Percentiles rank a stretch among this genome's conserved stretches.
Evolutionary conservation across 2,113 vertebrate species (phyloP).

Genomic region (Amphilophus citrinellus): DNA sequence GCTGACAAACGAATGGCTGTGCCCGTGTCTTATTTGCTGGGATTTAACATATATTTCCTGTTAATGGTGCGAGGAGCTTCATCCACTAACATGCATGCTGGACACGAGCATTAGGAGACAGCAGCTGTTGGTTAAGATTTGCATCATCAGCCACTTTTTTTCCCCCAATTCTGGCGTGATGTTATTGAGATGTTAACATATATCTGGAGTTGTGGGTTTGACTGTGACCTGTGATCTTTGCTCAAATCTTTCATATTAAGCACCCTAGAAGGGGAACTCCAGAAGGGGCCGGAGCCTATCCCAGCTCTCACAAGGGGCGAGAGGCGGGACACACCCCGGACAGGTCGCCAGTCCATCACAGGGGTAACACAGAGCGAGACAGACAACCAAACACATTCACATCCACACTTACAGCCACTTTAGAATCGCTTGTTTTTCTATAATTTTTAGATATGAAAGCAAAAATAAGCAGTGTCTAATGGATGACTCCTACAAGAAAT

Average conservation of each 20-base stretch:
- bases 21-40: slow-evolving; percentile 32
- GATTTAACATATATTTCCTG: slow-evolving; percentile 66
- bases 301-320: not conserved
- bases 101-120: not conserved
- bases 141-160: not conserved
- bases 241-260: not conserved
- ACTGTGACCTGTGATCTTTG: slow-evolving; percentile 17
- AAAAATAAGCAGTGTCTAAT: not conserved
- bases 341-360: not conserved
- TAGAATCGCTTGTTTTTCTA: not conserved
- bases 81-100: slow-evolving; percentile 9
- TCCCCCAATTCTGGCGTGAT: not conserved
- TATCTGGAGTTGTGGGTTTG: slow-evolving; percentile 6
- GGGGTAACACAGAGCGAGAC: not conserved
- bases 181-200: slow-evolving; percentile 17
- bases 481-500: not conserved
- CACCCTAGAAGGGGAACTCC: not conserved
- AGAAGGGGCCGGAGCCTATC: not conserved
- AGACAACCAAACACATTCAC: not conserved
- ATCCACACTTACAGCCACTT: not conserved
- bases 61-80: slow-evolving; percentile 32
- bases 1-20: slow-evolving; percentile 44
- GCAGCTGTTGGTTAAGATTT: slow-evolving; percentile 30
- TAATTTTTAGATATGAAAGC: not conserved
- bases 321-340: not conserved